Evolutionary conservation across 1,140 invertebrate genomes (phyloP), one percentile per base, ranked within the genome.

Genomic region (Drosophila sulfurigaster): DNA sequence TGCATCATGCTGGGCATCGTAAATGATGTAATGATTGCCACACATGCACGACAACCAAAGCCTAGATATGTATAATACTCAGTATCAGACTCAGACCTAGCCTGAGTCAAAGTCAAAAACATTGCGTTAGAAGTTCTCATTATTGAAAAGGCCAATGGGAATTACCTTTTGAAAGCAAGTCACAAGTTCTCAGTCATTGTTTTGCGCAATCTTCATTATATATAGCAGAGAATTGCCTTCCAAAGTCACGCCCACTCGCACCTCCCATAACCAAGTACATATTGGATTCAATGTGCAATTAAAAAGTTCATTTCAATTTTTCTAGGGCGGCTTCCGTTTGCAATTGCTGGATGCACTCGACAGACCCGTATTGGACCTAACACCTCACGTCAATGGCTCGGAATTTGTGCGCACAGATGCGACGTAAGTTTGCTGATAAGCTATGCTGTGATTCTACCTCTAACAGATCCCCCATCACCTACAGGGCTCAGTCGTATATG

Each of bases 271-370:
- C 35, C 35, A 10, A 8, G 20, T 25, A 25, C 20, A 10, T 43
- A 49, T 57, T 60, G 30, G 30, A n/a, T 49, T 48, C 62, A 75
- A 28, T 38, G 20, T 25, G 28, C 58, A 45, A 70, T 62, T 73
- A 67, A 73, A 77, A 56, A 54, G 71, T 64, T 62, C 30, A 67
- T 57, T 62, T 46, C 35, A 56, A 75, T 85, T 45, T 91, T 94
- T 95, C 78, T 93, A 98, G 97, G 97, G 97, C 76, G 97, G 97
- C 25, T 98, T 96, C 91, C 96, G 95, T 85, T 92, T 98, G 54
- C 96, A 98, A 93, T 94, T 98, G 59, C 93, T 98, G 70, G 96
- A 98, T 91, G 93, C 94, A 59, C 93, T 97, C 79, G 96, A 98
- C 80, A 94, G 96, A 75, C 96, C 96, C 51, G 94, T 98, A 8